phyloP scores from a whole-genome alignment of 2,113 vertebrate genomes.

The Cinclus mexicanus region DNA sequence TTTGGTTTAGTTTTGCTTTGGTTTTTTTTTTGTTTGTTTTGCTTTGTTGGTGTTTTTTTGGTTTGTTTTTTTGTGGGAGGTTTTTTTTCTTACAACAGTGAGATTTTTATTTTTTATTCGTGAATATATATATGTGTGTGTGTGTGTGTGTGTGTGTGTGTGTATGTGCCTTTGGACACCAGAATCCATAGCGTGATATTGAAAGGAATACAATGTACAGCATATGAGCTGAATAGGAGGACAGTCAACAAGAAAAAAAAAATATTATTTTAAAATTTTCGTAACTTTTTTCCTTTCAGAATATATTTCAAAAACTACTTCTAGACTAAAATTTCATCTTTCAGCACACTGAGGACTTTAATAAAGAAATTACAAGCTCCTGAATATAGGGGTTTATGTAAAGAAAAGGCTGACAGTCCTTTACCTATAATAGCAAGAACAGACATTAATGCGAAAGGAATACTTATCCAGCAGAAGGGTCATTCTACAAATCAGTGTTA shows the following conservation, averaged over 20 bases:
- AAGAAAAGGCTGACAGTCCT: slow-evolving; percentile 37
- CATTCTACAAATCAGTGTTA: slow-evolving; percentile 60
- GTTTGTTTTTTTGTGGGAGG: too few species aligned
- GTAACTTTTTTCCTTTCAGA: neutral
- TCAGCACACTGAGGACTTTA: slow-evolving; percentile 44
- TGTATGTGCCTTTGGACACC: neutral
- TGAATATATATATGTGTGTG: neutral
- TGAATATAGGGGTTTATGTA: slow-evolving; percentile 26
- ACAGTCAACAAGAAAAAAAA: neutral
- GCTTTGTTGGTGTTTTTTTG: neutral
- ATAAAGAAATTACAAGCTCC: slow-evolving; percentile 14
- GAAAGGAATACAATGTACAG: neutral
- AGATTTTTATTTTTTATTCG: neutral
- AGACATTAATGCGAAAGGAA: slow-evolving; percentile 47
- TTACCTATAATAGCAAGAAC: slow-evolving; percentile 36
- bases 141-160: too few species aligned
- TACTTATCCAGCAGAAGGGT: slow-evolving; percentile 34
- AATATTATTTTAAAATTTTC: slow-evolving; percentile 38
- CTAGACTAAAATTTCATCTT: slow-evolving; percentile 45
- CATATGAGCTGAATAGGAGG: neutral
- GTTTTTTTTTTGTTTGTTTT: neutral
- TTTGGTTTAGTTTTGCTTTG: neutral
- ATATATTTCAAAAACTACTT: neutral
- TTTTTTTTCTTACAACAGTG: neutral
- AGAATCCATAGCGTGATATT: neutral